Percentiles rank a stretch among this genome's conserved stretches.
Conservation (phyloP, 2,888 invertebrate genomes). For the Eutolmus rufibarbis region DNA sequence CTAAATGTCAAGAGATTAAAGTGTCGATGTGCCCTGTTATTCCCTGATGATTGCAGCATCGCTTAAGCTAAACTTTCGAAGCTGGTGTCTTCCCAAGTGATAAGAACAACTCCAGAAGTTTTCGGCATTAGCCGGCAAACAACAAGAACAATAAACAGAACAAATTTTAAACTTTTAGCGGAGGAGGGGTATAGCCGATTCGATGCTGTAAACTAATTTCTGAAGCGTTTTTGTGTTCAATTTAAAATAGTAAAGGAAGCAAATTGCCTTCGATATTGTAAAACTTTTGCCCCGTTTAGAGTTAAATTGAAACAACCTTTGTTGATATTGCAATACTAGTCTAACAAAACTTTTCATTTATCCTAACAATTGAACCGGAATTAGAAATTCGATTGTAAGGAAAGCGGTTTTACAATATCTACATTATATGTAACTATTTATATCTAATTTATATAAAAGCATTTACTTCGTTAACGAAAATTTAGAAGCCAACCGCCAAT, state of each 20-base stretch:
- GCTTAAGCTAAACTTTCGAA: conserved; percentile 32
- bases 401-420: not conserved
- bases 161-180: conserved; percentile 31
- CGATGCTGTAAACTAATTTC: conserved; percentile 34
- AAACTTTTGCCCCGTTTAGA: conserved; percentile 20
- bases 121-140: conserved; percentile 34
- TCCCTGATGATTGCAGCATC: conserved; percentile 39
- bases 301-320: not conserved
- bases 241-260: conserved; percentile 34
- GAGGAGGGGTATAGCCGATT: not conserved
- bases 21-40: conserved; percentile 37
- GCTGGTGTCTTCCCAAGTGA: conserved; percentile 29
- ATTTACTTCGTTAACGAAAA: not conserved
- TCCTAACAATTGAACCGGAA: not conserved
- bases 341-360: not conserved
- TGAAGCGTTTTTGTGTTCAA: conserved; percentile 19
- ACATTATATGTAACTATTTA: too few species aligned
- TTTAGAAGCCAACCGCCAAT: not conserved
- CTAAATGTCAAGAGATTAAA: conserved; percentile 34
- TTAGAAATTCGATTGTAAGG: not conserved
- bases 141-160: conserved; percentile 39
- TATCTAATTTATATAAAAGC: not conserved
- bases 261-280: conserved; percentile 37
- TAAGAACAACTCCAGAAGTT: conserved; percentile 31
- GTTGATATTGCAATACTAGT: not conserved